Evolutionary conservation across 2,113 vertebrate species (phyloP).

Genomic region (Struthio camelus): DNA sequence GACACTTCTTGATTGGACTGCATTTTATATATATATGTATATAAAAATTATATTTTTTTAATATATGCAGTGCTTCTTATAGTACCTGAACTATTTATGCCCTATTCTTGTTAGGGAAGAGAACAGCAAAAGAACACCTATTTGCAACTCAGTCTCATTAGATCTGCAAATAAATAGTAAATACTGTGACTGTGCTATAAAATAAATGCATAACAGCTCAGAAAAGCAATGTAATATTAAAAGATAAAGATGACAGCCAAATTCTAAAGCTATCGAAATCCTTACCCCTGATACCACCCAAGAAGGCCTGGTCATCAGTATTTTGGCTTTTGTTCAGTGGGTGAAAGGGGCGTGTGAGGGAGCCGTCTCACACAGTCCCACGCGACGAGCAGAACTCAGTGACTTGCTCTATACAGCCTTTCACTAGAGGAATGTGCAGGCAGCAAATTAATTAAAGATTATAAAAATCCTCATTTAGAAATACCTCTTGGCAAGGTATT

Average conservation of each 20-base stretch:
- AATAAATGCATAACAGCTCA: neutral
- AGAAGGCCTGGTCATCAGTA: conserved; percentile 1
- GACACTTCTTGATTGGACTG: neutral
- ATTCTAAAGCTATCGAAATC: neutral
- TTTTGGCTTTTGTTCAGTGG: conserved; percentile 47
- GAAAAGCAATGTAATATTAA: neutral
- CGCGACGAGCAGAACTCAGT: neutral
- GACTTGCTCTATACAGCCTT: neutral
- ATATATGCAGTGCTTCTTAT: neutral
- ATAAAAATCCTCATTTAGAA: conserved; percentile 33
- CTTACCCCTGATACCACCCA: conserved; percentile 7
- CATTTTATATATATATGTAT: too few species aligned
- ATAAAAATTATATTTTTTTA: neutral
- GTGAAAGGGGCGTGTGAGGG: conserved; percentile 19
- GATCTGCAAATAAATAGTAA: neutral
- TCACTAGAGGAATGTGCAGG: neutral
- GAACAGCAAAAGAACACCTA: neutral
- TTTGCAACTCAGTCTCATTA: neutral
- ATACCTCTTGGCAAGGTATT: neutral
- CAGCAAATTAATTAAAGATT: conserved; percentile 41
- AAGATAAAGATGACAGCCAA: neutral
- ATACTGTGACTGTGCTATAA: neutral
- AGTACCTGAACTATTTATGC: neutral
- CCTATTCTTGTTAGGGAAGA: neutral
- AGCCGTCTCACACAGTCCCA: neutral